Percentiles rank a stretch among this genome's conserved stretches.
Conservation (phyloP, 2,888 invertebrate species). For the Drosophila merina region DNA sequence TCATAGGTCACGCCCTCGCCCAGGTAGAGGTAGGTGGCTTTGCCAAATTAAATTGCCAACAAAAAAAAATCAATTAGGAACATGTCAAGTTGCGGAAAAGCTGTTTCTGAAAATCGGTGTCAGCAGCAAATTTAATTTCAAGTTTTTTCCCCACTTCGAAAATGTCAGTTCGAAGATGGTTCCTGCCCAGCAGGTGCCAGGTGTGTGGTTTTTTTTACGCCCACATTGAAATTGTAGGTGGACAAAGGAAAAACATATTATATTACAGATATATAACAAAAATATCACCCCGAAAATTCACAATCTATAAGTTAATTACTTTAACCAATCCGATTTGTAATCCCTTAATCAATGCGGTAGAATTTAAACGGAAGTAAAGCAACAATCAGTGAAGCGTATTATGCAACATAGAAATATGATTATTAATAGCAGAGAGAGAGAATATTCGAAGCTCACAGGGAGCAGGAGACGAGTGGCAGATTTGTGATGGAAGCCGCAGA, state of each 20-base stretch:
- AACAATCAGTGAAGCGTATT: constrained; percentile 57
- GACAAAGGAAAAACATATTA: no score
- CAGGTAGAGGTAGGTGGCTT: constrained; percentile 53
- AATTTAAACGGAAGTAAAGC: constrained; percentile 68
- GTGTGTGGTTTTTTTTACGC: neutral
- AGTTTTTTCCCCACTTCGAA: constrained; percentile 44
- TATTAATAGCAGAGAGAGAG: constrained; percentile 56
- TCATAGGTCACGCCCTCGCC: constrained; percentile 36
- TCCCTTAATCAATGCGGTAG: constrained; percentile 42
- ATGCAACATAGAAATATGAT: constrained; percentile 51
- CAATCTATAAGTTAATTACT: no score
- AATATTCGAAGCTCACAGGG: constrained; percentile 39
- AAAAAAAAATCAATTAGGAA: constrained; percentile 79
- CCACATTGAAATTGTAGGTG: neutral
- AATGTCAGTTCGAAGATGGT: constrained; percentile 15
- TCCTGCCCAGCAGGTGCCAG: neutral
- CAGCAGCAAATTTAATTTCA: constrained; percentile 77
- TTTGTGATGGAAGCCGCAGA: constrained; percentile 49
- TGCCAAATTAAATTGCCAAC: constrained; percentile 81
- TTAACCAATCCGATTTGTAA: no score
- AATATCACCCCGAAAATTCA: no score
- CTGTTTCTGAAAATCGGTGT: constrained; percentile 79
- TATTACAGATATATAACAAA: no score
- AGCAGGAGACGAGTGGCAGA: constrained; percentile 17
- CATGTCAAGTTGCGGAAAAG: constrained; percentile 79